Base-by-base conservation (phyloP, 2,113 vertebrate genomes). In the Phalacrocorax carbo region DNA sequence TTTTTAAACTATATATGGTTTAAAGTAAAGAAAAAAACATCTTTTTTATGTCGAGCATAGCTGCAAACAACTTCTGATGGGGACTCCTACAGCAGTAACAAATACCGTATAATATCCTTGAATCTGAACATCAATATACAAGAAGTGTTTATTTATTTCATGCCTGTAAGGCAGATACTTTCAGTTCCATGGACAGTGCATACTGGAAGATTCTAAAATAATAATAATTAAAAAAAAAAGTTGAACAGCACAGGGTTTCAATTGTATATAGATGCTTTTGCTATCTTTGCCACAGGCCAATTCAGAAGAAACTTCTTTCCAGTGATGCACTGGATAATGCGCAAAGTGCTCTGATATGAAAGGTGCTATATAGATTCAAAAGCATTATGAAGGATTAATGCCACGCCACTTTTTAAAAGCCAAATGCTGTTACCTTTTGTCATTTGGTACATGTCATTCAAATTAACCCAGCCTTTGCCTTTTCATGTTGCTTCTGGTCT, bases 131-230 rank as follows among this genome's bases (percentile, higher is more conserved):
- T 60, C 40, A 60, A 20, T 68, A 87, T 51, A n/a, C 15, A 85
- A 55, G 8, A 5, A 68, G 38, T 62, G 9, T 71, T 72, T 25
- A 36, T 91, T 84, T 75, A 57, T 72, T 85, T 86, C 5, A 44
- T 61, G 30, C 8, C 68, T 80, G 34, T 22, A 86, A 95, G 44
- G 32, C 18, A 49, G 20, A 49, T 77, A 36, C 9, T 72, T 86
- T 49, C 2, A 0, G 34, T 92, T 92, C 36, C 26, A 32, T 40
- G 16, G 40, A 62, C 18, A 48, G 15, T 0, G 0, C 7, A 10
- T 38, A 6, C 64, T 62, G 27, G 49, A 92, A 69, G 22, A 77
- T 62, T 86, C 51, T 29, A 77, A 83, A 90, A 38, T 17, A 80
- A 49, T 27, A 73, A 49, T 60, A 60, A 9, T 49, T 25, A 1